These are phyloP conservation scores for Catostomus latipinnis DNA, from an alignment of 2,797 vertebrate species.

Conservation along the genomic window DNA sequence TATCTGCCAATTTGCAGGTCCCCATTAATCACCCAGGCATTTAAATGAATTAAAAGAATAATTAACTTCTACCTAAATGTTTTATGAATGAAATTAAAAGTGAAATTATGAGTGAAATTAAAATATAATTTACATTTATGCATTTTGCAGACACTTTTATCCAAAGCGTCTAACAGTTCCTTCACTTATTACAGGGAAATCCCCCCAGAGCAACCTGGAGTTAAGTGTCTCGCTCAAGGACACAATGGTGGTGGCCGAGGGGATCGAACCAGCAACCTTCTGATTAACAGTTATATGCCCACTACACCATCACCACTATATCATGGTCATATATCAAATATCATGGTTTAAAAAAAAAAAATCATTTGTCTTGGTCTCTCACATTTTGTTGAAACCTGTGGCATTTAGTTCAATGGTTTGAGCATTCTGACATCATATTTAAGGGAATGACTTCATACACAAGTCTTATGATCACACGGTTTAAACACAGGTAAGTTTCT, in stretches of 20 bases:
- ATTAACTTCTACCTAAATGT: background rate
- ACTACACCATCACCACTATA: too few relatives aligned
- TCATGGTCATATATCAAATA: background rate
- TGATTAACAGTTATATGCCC: too few relatives aligned
- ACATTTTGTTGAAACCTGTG: background rate
- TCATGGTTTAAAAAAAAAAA: background rate
- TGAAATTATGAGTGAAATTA: too few relatives aligned
- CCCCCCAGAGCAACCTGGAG: too few relatives aligned
- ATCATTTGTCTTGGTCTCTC: background rate
- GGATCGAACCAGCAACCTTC: too few relatives aligned
- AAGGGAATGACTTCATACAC: background rate
- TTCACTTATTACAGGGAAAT: too few relatives aligned
- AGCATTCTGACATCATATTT: constrained; percentile 9
- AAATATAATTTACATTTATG: too few relatives aligned
- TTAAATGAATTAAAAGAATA: background rate
- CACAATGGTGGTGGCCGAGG: too few relatives aligned
- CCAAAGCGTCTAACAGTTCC: too few relatives aligned
- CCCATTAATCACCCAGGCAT: background rate
- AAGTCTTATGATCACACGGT: background rate
- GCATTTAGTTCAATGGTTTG: background rate
- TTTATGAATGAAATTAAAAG: background rate
- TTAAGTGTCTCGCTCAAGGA: too few relatives aligned
- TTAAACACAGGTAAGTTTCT: background rate
- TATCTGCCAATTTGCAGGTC: background rate
- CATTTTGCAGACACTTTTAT: too few relatives aligned